Evolutionary conservation across 2,113 vertebrate species (phyloP), one percentile per base, ranked within the genome.

Genomic region (Clarias batrachus): DNA sequence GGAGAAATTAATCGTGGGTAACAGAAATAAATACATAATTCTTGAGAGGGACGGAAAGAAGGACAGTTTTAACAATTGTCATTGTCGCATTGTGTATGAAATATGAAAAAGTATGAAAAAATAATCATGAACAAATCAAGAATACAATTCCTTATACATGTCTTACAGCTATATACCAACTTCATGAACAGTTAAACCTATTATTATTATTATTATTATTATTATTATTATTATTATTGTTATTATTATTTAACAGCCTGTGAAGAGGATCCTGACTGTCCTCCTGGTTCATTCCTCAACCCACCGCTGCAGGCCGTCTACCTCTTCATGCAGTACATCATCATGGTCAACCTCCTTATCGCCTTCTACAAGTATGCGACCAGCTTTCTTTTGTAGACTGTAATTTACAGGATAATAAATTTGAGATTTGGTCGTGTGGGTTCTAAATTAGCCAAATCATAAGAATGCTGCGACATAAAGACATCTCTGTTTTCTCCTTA

Each of bases 331-430:
- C 98, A 99, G 79, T 99, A 99, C 76, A 98, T 99, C 92, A 99
- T 99, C 93, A 98, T 99, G 97, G 98, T 99, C 95, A 99, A 99
- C 91, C 94, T 98, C 85, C 94, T 99, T 86, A 99, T 99, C 80
- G 96, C 98, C 74, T 98, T 99, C 91, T 99, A 98, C 91, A 99
- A 99, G 98, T 99, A 96, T 82, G 97, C 93, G n/a, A 16, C 23
- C 41, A 54, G 8, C 10, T 59, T 48, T 48, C 7, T 48, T 48
- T 8, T n/a, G 25, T 65, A n/a, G 9, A 12, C 60, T 63, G 19
- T 25, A 3, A 65, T 65, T 66, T 66, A 27, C 11, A 66, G n/a
- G 25, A 14, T 66, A 27, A 65, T 65, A 27, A 65, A 65, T 65
- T 48, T 48, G 5, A 48, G 41, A 48, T 48, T 48, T 48, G 37